Evolutionary conservation across 1,140 invertebrate species (phyloP), one percentile per base, ranked within the genome.

Genomic region (Aphelinus atriplicis): DNA sequence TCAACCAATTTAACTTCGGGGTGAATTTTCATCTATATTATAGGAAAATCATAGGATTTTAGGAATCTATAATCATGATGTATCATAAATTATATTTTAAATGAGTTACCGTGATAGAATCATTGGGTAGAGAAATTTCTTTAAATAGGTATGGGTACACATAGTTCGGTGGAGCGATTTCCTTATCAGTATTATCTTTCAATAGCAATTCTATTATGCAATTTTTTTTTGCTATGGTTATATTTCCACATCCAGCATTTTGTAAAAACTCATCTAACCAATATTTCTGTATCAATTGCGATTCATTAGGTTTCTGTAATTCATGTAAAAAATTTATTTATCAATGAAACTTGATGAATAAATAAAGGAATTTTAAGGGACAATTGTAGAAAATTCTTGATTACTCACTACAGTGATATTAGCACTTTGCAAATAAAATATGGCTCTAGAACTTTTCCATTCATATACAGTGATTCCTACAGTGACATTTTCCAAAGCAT

Each of bases 91-190:
- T 66, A 76, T 6, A 73, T 55, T 46, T 42, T n/a, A 50, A 58
- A 69, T 72, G 5, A 53, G 56, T 66, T 63, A 85, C 84, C 7
- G 61, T 77, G 47, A 84, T 26, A 65, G 78, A 69, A 67, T 81
- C 79, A n/a, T 65, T 6, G 63, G 82, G 80, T 46, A 87, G 55
- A 56, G 67, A 53, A 10, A 80, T 63, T 10, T 78, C 66, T 76
- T 84, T 87, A 1, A 84, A 76, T 5, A 71, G 47, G 3, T 45
- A 70, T 45, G 84, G 82, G 81, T 86, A 88, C 56, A 87, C 78
- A 46, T 87, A 88, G 83, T 89, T 89, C 43, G 80, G 55, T 47
- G 88, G 88, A 46, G 86, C 85, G 26, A 87, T 81, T 75, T 69
- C 42, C 50, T 73, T 46, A 26, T 78, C 77, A 60, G 74, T 66